Evolutionary conservation across 2,888 invertebrate genomes (phyloP).

Genomic region (Sussaba pulchella): DNA sequence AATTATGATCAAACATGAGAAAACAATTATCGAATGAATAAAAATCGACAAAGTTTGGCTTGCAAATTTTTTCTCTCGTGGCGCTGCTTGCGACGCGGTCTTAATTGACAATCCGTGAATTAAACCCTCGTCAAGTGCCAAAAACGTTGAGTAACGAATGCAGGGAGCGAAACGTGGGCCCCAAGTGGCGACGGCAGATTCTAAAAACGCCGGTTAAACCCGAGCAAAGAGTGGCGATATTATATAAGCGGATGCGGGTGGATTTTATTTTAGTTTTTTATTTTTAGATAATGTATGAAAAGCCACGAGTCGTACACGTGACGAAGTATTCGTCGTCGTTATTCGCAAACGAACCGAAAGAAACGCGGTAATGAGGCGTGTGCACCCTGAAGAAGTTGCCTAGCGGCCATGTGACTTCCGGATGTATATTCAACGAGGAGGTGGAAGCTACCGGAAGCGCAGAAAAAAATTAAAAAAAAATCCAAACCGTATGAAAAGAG

Average conservation of each 20-base stretch:
- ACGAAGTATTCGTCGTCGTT: slow-evolving; percentile 74
- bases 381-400: slow-evolving; percentile 69
- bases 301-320: slow-evolving; percentile 64
- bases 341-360: slow-evolving; percentile 62
- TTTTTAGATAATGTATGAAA: too few species aligned
- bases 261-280: too few species aligned
- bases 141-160: not conserved
- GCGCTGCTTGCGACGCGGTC: too few species aligned
- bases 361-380: slow-evolving; percentile 78
- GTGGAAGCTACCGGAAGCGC: slow-evolving; percentile 19
- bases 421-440: slow-evolving; percentile 16
- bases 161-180: not conserved
- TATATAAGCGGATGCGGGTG: not conserved
- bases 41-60: too few species aligned
- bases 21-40: too few species aligned
- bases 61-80: too few species aligned
- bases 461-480: slow-evolving; percentile 29
- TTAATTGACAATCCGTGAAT: not conserved
- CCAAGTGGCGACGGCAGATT: not conserved
- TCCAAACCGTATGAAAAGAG: slow-evolving; percentile 1
- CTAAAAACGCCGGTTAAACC: not conserved
- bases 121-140: not conserved
- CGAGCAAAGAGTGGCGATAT: not conserved
- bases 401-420: slow-evolving; percentile 61
- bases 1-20: too few species aligned